phyloP scores from a whole-genome alignment of 2,113 vertebrate species.

The Rafetus swinhoei region DNA sequence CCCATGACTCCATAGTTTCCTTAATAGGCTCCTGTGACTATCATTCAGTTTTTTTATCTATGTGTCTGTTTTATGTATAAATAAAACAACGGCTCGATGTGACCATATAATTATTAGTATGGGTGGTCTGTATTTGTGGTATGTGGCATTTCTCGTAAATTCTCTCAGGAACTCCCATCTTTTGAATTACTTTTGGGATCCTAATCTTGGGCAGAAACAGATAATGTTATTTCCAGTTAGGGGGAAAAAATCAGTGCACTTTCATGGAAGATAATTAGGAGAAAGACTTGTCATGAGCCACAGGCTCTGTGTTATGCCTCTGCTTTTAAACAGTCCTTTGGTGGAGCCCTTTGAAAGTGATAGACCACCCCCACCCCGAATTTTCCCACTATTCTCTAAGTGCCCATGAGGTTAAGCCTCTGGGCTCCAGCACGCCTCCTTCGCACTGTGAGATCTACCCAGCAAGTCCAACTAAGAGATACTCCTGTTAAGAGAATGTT shows the following conservation, averaged over 20 bases:
- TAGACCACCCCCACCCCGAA: too few relatives aligned
- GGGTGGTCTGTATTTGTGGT: background rate
- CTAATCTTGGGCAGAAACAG: background rate
- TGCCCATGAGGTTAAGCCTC: background rate
- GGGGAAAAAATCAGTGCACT: background rate
- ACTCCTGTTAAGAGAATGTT: background rate
- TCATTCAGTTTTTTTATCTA: background rate
- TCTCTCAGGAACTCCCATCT: background rate
- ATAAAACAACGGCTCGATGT: background rate
- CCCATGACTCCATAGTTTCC: background rate
- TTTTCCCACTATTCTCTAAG: background rate
- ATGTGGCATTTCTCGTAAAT: background rate
- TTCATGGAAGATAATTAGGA: background rate
- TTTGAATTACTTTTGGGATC: background rate
- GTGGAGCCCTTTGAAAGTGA: background rate
- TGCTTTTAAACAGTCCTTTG: background rate
- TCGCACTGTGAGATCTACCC: background rate
- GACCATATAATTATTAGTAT: background rate
- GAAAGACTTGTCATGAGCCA: background rate
- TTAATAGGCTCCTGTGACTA: accelerated
- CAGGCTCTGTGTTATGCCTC: background rate
- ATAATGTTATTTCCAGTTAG: background rate
- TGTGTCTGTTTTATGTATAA: background rate
- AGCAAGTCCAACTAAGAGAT: background rate
- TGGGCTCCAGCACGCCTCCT: background rate